Percentiles rank a stretch among this genome's conserved stretches.
Conservation (phyloP, 2,797 vertebrate genomes). For the Myotis pilosus region DNA sequence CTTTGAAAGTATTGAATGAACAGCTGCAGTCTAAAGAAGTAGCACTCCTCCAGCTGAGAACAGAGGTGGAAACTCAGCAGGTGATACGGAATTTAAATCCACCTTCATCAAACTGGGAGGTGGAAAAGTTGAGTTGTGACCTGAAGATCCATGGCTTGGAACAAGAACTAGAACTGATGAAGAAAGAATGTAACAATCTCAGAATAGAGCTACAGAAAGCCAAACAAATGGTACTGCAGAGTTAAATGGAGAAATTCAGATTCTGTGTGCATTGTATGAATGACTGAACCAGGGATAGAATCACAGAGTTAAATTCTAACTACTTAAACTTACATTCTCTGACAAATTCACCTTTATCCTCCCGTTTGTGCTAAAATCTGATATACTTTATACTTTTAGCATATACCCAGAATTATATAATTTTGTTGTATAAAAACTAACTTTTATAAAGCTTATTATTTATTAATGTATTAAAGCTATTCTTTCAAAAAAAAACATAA, state of each 20-base stretch:
- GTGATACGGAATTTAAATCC: no score
- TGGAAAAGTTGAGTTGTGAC: conserved; percentile 81
- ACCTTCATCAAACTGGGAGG: no score
- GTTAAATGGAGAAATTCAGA: conserved; percentile 37
- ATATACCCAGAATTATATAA: background rate
- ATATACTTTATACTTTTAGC: background rate
- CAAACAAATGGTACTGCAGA: conserved; percentile 80
- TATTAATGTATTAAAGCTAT: conserved; percentile 20
- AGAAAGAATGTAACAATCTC: conserved; percentile 85
- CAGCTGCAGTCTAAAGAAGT: no score
- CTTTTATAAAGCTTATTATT: conserved; percentile 10
- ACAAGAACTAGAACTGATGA: conserved; percentile 90
- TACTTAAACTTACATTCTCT: background rate
- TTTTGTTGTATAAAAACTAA: conserved; percentile 21
- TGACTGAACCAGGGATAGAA: conserved; percentile 15
- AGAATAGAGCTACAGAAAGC: conserved; percentile 82
- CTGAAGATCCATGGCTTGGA: conserved; percentile 91
- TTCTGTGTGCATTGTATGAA: background rate
- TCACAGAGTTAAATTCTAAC: background rate
- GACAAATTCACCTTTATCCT: conserved; percentile 51
- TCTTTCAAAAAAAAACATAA: background rate
- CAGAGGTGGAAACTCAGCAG: no score
- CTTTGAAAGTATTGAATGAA: no score
- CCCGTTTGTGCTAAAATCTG: conserved; percentile 14
- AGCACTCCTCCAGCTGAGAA: no score